Evolutionary conservation across 2,113 vertebrate genomes (phyloP), one percentile per base, ranked within the genome.

Genomic region (Pteropus alecto): DNA sequence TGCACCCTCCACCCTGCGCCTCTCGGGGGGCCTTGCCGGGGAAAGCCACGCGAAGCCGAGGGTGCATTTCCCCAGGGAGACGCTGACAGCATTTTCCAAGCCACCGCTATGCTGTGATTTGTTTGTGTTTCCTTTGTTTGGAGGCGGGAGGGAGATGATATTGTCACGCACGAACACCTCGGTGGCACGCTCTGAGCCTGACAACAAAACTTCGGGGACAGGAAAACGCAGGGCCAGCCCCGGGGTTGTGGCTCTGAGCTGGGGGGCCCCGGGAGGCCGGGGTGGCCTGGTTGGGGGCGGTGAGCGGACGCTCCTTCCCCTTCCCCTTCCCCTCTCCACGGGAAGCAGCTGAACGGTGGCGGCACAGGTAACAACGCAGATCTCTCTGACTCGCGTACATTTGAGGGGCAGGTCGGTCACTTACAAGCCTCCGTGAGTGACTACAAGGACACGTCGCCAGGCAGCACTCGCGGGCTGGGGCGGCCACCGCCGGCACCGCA

Each of bases 1-100:
- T 0, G 54, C 87, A 97, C 97, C 95, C 96, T 97, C 97, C 90
- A 92, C 93, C 91, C 96, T 4, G 30, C 16, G 56, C 24, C 74
- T 58, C 38, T 54, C 4, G 33, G 61, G 2, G 58, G 15, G 14
- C 5, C 30, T 89, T 90, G 92, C 90, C 89, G 54, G 85, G 94
- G n/a, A 78, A 96, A 88, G 87, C 61, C 92, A 63, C 16, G 24
- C 95, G 93, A 70, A 77, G 74, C 78, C 73, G 33, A 92, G 35
- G 48, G 14, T 2, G 48, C 48, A 14, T 51, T 14, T 51, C 3
- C 48, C 7, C 46, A 51, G 48, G 48, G 48, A 51, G 48, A 51
- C 3, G 13, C 48, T 35, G 77, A 26, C 83, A 38, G 91, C 16
- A n/a, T 63, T 93, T 87, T 56, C 58, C 41, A 84, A 65, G 61